Base-by-base conservation (phyloP, 1,140 invertebrate species). In the Philopotamus ludificatus region DNA sequence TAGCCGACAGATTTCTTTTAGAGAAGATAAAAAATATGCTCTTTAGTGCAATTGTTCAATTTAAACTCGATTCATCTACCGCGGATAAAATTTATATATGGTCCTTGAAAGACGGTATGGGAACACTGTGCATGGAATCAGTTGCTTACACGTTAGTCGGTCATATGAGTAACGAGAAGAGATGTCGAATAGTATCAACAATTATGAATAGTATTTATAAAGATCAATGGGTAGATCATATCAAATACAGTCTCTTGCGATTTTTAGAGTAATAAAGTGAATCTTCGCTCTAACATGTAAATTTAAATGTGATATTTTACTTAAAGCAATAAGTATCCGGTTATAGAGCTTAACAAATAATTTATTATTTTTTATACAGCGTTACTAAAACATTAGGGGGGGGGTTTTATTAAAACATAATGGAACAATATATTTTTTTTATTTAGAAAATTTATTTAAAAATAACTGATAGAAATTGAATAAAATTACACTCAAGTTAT, bases 1-100 rank as follows among this genome's bases (percentile, higher is more conserved):
- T 88, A 8, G 81, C 86, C 1, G 86, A 89, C 71, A 82, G 84
- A 65, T 89, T 83, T 72, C 76, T 89, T 16, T 83, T 89, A 73
- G 73, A 81, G 1, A 83, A 83, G 22, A 68, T 88, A 3, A 82
- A 82, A 39, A 76, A 82, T 4, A 69, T 76, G 28, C 72, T 89
- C 1, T 82, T 79, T 23, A 76, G 76, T 71, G 79, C 79, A n/a
- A 81, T 85, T 64, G 70, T 83, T 68, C 77, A 81, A 59, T 81
- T 80, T 65, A 71, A 76, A 67, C 65, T 85, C 47, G 73, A 70
- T 2, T 72, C 75, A 2, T 70, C 74, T 22, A 81, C 77, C 25
- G 79, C 80, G 3, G 79, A 82, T 64, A 75, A 74, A 53, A 81
- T 84, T 62, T 84, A 84, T 66, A 74, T 79, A 47, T 85, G 83